Percentiles rank a stretch among this genome's conserved stretches.
Evolutionary conservation across 2,888 invertebrate species (phyloP).

Genomic region (Archips crataeganus): DNA sequence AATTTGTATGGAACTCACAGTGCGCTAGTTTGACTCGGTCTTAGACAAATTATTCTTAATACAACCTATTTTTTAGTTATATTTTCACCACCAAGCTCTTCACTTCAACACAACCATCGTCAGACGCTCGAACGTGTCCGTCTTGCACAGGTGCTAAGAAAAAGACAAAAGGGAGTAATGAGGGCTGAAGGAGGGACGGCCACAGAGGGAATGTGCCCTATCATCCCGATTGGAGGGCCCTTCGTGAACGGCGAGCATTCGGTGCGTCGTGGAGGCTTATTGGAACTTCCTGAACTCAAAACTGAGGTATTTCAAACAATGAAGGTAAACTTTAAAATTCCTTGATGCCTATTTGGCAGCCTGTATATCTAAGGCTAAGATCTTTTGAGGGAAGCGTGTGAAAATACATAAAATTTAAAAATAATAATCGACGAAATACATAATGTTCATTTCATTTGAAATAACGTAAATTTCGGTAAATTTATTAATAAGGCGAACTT

Average conservation of each 20-base stretch:
- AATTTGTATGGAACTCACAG: too few relatives aligned
- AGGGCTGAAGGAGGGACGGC: constrained; percentile 60
- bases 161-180: constrained; percentile 71
- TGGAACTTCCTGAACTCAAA: constrained; percentile 22
- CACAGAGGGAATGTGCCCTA: constrained; percentile 72
- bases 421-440: too few relatives aligned
- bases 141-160: constrained; percentile 67
- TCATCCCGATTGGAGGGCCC: constrained; percentile 60
- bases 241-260: constrained; percentile 27
- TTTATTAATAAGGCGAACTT: too few relatives aligned
- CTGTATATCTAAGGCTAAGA: too few relatives aligned
- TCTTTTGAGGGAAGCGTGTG: too few relatives aligned
- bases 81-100: not conserved
- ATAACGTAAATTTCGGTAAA: too few relatives aligned
- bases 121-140: constrained; percentile 36
- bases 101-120: not conserved
- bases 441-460: too few relatives aligned
- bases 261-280: constrained; percentile 10
- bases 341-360: too few relatives aligned
- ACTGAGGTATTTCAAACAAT: not conserved
- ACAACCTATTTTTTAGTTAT: not conserved
- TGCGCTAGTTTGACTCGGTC: too few relatives aligned
- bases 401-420: too few relatives aligned
- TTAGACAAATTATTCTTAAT: too few relatives aligned
- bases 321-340: too few relatives aligned